Conservation (phyloP, 2,797 vertebrate genomes). For the Eutrigla gurnardus region DNA sequence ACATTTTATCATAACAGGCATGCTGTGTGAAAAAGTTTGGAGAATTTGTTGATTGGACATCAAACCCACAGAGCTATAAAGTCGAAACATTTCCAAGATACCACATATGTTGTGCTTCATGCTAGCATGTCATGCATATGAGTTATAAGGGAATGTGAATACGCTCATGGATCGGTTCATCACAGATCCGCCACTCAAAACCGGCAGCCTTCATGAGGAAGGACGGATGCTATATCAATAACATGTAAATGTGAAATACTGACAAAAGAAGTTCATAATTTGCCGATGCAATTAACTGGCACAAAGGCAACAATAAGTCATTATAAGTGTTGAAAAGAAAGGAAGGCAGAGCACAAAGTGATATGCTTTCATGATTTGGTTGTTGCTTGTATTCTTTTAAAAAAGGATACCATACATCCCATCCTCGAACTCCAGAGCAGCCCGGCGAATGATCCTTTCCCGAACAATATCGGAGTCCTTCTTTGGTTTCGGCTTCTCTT, state of each 20-base stretch:
- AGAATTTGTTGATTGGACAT: background rate
- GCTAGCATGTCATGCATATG: too few relatives aligned
- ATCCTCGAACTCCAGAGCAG: slow-evolving; percentile 96
- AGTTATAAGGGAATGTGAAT: slow-evolving; percentile 6
- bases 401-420: slow-evolving; percentile 99
- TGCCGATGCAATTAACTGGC: slow-evolving; percentile 28
- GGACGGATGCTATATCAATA: background rate
- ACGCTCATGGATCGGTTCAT: slow-evolving; percentile 24
- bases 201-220: background rate
- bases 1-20: background rate
- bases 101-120: background rate
- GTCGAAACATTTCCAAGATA: slow-evolving; percentile 9
- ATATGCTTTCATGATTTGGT: slow-evolving; percentile 3
- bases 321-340: slow-evolving; percentile 11
- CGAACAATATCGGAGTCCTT: slow-evolving; percentile 90
- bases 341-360: background rate
- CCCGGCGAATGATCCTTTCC: slow-evolving; percentile 95
- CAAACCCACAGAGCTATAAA: background rate
- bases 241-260: slow-evolving; percentile 17
- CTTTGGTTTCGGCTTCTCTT: slow-evolving; percentile 85
- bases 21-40: background rate
- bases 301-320: slow-evolving; percentile 30
- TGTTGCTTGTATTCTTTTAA: background rate
- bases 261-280: slow-evolving; percentile 6
- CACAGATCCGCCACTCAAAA: slow-evolving; percentile 15